Conservation (phyloP, 2,888 invertebrate genomes). For the Apamea anceps region DNA sequence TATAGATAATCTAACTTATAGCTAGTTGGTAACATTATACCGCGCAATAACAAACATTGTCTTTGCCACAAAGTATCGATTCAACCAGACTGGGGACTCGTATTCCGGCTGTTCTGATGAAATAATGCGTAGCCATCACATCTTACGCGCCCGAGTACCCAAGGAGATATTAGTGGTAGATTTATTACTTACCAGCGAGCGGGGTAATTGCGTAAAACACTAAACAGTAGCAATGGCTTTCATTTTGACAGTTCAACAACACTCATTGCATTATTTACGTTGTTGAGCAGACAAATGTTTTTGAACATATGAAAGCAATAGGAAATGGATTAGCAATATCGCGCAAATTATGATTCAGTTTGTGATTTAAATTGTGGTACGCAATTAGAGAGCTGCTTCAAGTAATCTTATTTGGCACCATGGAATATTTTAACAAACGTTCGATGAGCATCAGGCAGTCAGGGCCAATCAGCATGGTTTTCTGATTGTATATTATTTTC, state of each 20-base stretch:
- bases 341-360: background rate
- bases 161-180: background rate
- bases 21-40: constrained; percentile 31
- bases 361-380: too few species aligned
- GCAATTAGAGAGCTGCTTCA: background rate
- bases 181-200: background rate
- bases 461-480: background rate
- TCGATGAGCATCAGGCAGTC: background rate
- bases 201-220: background rate
- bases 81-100: constrained; percentile 34
- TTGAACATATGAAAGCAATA: too few species aligned
- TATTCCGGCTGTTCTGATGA: constrained; percentile 34
- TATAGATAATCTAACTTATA: background rate
- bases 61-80: constrained; percentile 59
- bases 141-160: background rate
- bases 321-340: background rate
- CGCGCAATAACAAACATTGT: constrained; percentile 49
- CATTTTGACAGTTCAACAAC: background rate
- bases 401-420: background rate
- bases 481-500: background rate
- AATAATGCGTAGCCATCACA: constrained; percentile 35
- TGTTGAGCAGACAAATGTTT: background rate
- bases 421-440: background rate
- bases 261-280: background rate
- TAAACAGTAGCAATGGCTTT: background rate